These are phyloP conservation scores for Poeciliopsis prolifica DNA, from an alignment of 2,113 vertebrate species.

Conservation along the genomic window DNA sequence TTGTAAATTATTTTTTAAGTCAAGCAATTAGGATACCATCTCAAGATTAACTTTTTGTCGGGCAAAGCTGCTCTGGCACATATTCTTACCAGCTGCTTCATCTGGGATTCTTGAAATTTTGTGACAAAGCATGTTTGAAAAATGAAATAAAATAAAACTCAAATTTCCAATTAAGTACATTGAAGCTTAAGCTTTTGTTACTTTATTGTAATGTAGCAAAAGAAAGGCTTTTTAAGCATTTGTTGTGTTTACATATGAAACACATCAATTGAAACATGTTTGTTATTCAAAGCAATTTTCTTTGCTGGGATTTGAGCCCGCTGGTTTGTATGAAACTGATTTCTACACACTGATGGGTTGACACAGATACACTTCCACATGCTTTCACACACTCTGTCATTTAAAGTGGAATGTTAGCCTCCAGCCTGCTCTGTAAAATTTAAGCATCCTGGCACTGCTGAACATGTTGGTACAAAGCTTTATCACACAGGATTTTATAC, in stretches of 20 bases:
- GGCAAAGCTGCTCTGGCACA: too few relatives aligned
- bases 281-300: not conserved
- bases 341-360: not conserved
- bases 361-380: not conserved
- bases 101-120: too few relatives aligned
- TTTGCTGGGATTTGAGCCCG: not conserved
- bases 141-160: too few relatives aligned
- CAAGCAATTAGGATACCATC: too few relatives aligned
- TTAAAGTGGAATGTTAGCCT: conserved; percentile 57
- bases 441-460: conserved; percentile 59
- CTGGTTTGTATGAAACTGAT: not conserved
- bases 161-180: too few relatives aligned
- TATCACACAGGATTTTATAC: conserved; percentile 36
- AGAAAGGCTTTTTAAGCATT: not conserved
- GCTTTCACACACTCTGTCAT: conserved; percentile 30
- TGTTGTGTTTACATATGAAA: not conserved
- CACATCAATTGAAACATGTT: not conserved
- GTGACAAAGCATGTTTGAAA: too few relatives aligned
- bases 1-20: too few relatives aligned
- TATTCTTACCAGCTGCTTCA: too few relatives aligned
- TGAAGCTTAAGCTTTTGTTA: too few relatives aligned
- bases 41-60: too few relatives aligned
- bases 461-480: conserved; percentile 62
- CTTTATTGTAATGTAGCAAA: too few relatives aligned
- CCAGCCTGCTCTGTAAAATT: conserved; percentile 38